Conservation (phyloP, 2,888 invertebrate species). For the Malacosoma neustria region DNA sequence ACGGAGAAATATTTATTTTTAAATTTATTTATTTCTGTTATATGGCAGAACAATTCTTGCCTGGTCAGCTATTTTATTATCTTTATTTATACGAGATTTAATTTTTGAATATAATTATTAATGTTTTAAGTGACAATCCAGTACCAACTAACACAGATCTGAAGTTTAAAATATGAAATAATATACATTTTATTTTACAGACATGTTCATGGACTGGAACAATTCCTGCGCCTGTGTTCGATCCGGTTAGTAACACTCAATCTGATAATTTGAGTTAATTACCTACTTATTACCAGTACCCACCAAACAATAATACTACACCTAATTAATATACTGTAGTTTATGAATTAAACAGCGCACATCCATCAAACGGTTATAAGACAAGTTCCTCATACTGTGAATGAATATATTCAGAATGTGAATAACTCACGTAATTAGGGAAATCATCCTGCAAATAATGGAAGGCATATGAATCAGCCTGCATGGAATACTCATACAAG, state of each 20-base stretch:
- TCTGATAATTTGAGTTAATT: constrained; percentile 4
- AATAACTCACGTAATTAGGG: constrained; percentile 4
- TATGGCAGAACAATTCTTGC: too few species aligned
- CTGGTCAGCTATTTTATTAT: too few species aligned
- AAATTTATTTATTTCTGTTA: too few species aligned
- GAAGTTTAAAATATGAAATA: too few species aligned
- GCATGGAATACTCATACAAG: constrained; percentile 14
- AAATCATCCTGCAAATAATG: constrained; percentile 9
- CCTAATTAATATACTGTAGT: too few species aligned
- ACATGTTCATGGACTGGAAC: constrained; percentile 21
- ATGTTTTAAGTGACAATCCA: too few species aligned
- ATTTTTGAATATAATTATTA: too few species aligned
- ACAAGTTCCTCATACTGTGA: constrained; percentile 3
- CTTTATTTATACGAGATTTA: too few species aligned
- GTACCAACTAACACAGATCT: too few species aligned
- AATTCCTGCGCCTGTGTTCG: not conserved
- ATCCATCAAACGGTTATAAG: constrained; percentile 5
- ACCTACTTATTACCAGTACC: too few species aligned
- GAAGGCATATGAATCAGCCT: constrained; percentile 13
- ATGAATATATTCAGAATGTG: constrained; percentile 7
- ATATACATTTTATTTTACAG: constrained; percentile 23
- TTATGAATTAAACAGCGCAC: too few species aligned
- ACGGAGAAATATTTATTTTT: too few species aligned
- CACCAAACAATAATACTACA: constrained; percentile 11
- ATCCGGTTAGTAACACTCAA: not conserved